Evolutionary conservation across 2,888 invertebrate species (phyloP).

Genomic region (Chymomyza amoena): DNA sequence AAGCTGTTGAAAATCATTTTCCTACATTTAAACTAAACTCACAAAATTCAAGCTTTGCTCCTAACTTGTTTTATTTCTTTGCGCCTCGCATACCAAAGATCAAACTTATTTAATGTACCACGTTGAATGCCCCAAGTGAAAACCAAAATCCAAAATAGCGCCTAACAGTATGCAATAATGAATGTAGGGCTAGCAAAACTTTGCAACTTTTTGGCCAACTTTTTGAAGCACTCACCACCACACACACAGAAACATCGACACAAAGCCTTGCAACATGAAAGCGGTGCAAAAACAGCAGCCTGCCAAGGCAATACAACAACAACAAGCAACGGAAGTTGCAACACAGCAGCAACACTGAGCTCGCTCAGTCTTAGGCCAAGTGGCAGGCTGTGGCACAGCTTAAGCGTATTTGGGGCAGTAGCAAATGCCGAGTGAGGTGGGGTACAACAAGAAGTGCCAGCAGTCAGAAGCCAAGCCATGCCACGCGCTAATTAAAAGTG

Average conservation of each 20-base stretch:
- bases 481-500: slow-evolving; percentile 64
- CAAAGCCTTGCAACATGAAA: background rate
- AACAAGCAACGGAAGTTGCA: background rate
- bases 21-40: no score
- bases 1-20: no score
- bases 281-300: background rate
- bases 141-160: background rate
- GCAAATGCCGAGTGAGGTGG: slow-evolving; percentile 27
- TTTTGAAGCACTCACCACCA: background rate
- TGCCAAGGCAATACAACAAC: background rate
- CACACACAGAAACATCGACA: slow-evolving; percentile 2
- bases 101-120: background rate
- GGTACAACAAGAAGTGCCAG: background rate
- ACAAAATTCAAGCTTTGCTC: no score
- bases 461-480: slow-evolving; percentile 14
- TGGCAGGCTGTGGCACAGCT: slow-evolving; percentile 28
- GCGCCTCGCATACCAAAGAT: background rate
- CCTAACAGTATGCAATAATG: background rate
- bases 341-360: background rate
- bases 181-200: background rate
- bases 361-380: slow-evolving; percentile 22
- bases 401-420: slow-evolving; percentile 66
- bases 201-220: background rate
- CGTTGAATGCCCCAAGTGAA: background rate
- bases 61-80: background rate